A percentile compares a stretch with the other conserved stretches of the same genome.
These are phyloP conservation scores for Liasis olivaceus DNA, from an alignment of 2,797 vertebrate species.

Conservation along the genomic window DNA sequence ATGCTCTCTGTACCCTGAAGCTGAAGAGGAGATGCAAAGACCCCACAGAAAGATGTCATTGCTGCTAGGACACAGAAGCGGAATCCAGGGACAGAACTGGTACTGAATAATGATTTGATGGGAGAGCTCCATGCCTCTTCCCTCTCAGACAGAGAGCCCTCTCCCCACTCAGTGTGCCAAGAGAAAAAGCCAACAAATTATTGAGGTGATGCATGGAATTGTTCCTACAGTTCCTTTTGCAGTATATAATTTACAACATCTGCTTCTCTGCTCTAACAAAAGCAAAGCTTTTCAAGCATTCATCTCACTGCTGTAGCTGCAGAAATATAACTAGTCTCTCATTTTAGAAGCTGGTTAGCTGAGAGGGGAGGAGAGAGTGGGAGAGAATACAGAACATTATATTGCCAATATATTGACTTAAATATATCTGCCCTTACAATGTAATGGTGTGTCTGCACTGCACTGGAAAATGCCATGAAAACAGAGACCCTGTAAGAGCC, in stretches of 20 bases:
- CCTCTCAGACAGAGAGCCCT: conserved; percentile 24
- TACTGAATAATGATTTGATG: conserved; percentile 42
- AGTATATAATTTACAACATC: conserved; percentile 65
- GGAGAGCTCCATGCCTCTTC: conserved; percentile 39
- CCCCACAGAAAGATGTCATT: background rate
- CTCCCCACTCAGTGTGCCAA: conserved; percentile 48
- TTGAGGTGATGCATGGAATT: conserved; percentile 59
- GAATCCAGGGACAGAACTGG: background rate
- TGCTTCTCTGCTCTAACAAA: conserved; percentile 58
- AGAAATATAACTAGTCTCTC: conserved; percentile 12
- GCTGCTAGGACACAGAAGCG: conserved; percentile 16
- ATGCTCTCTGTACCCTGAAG: background rate
- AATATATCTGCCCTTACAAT: background rate
- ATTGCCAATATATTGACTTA: background rate
- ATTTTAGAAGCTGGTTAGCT: conserved; percentile 21
- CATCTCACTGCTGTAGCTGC: conserved; percentile 49
- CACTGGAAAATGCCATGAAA: background rate
- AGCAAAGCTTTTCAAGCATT: conserved; percentile 48
- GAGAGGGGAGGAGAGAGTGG: background rate
- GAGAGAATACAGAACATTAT: background rate
- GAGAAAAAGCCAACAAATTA: conserved; percentile 59
- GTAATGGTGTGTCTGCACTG: background rate
- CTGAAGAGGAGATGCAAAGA: background rate
- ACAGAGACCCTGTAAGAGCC: background rate
- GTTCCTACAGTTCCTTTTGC: conserved; percentile 62